phyloP scores from a whole-genome alignment of 2,888 invertebrate species.

The Selenia dentaria region DNA sequence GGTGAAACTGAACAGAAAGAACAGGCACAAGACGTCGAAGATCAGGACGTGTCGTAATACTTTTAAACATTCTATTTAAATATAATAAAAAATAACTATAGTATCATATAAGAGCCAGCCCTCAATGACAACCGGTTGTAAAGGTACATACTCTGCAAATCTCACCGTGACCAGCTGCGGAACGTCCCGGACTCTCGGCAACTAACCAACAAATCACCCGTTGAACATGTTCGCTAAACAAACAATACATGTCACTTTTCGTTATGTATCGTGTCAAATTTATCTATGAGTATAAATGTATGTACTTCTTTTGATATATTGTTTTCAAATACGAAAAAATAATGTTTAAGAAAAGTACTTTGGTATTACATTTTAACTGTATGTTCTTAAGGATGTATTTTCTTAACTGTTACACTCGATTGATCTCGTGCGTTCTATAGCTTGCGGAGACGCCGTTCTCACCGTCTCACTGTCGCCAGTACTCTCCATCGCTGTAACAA shows the following conservation, averaged over 20 bases:
- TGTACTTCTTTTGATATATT: slow-evolving; percentile 79
- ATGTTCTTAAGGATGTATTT: slow-evolving; percentile 66
- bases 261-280: slow-evolving; percentile 66
- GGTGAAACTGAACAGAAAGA: slow-evolving; percentile 96
- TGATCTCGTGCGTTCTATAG: slow-evolving; percentile 52
- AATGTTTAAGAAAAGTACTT: slow-evolving; percentile 78
- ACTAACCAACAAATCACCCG: slow-evolving; percentile 22
- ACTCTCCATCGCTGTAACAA: slow-evolving; percentile 52
- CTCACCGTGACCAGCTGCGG: slow-evolving; percentile 32
- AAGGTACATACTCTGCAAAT: slow-evolving; percentile 39
- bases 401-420: slow-evolving; percentile 48
- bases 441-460: slow-evolving; percentile 26
- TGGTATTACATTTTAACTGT: slow-evolving; percentile 78
- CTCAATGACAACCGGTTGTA: slow-evolving; percentile 69
- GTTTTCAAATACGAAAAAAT: slow-evolving; percentile 73
- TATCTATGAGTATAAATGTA: slow-evolving; percentile 59
- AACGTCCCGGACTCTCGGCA: slow-evolving; percentile 3
- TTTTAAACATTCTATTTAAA: slow-evolving; percentile 69
- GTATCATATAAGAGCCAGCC: slow-evolving; percentile 80
- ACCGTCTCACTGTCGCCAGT: slow-evolving; percentile 21
- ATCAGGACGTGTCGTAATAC: slow-evolving; percentile 97
- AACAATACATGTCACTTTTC: slow-evolving; percentile 20
- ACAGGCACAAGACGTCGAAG: slow-evolving; percentile 96
- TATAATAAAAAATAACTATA: slow-evolving; percentile 81
- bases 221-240: slow-evolving; percentile 18